Evolutionary conservation across 2,113 vertebrate species (phyloP).

Genomic region (Rhinogobius similis): DNA sequence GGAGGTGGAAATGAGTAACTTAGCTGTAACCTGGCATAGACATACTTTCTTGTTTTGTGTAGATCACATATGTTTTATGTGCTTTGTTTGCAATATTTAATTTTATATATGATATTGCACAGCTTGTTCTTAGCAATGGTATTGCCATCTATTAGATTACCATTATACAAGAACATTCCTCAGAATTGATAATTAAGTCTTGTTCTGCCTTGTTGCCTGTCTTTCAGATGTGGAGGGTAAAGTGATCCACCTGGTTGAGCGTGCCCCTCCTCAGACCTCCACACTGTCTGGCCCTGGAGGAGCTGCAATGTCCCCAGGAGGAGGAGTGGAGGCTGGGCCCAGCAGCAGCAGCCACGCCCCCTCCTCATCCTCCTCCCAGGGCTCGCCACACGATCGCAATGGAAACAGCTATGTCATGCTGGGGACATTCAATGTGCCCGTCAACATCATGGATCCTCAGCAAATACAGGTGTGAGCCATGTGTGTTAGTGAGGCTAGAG

Average conservation of each 20-base stretch:
- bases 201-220: background rate
- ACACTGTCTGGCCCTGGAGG: constrained; percentile 65
- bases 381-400: constrained; percentile 81
- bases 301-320: constrained; percentile 56
- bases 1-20: no score
- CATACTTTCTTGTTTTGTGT: no score
- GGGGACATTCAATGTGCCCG: constrained; percentile 87
- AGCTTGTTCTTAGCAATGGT: no score
- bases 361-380: constrained; percentile 66
- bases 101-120: background rate
- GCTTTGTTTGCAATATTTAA: no score
- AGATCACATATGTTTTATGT: no score
- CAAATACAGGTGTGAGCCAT: constrained; percentile 64
- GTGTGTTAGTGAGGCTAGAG: background rate
- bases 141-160: no score
- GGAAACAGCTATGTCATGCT: constrained; percentile 89
- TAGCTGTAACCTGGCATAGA: no score
- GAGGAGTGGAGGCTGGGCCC: constrained; percentile 54
- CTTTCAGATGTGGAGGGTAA: constrained; percentile 85
- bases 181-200: no score
- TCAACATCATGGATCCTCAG: constrained; percentile 80
- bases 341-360: constrained; percentile 43
- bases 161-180: no score
- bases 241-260: constrained; percentile 87
- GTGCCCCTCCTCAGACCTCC: constrained; percentile 83